Evolutionary conservation across 2,113 vertebrate species (phyloP), one percentile per base, ranked within the genome.

Genomic region (Rhipidura dahli): DNA sequence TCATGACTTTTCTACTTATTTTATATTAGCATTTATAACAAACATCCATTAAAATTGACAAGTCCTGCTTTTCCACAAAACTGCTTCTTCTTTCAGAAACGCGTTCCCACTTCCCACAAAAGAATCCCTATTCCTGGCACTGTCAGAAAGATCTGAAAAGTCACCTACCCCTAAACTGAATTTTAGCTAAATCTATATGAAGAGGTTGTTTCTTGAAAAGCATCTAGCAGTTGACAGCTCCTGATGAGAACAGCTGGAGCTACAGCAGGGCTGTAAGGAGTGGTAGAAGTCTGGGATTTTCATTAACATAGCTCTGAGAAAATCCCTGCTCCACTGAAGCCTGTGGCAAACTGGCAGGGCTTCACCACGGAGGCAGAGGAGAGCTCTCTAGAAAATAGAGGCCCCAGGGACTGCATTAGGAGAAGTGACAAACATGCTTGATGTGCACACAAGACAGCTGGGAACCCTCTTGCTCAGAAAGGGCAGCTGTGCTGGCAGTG

Each of bases 181-280:
- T 76, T 82, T 81, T 35, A 82, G 69, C 47, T 71, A 56, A 71
- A 61, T 7, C 28, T 40, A 0, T 54, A 61, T 87, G 81, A 92
- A 94, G 87, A 91, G 91, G 50, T 64, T 78, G 61, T 28, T 78
- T 79, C 53, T 71, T 84, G 87, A 91, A 56, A 92, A 95, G 49
- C 65, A 78, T 56, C 80, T 27, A 47, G 61, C 19, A 8, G 91
- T 90, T 23, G 45, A 87, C 60, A 94, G 91, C 91, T 92, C 83
- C 91, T 89, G 87, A 77, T 89, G 89, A 81, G 93, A 97, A 82
- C 91, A 94, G 80, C 90, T 95, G 90, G 86, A 88, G 83, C 66
- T 88, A 51, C 85, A 92, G 83, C 87, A 64, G 65, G 60, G 51
- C 61, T 66, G 30, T 12, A 15, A 51, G 60, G 40, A 68, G 80